Percentiles rank a stretch among this genome's conserved stretches.
These are phyloP conservation scores for Lates japonicus DNA, from an alignment of 2,797 vertebrate species.

Conservation along the genomic window DNA sequence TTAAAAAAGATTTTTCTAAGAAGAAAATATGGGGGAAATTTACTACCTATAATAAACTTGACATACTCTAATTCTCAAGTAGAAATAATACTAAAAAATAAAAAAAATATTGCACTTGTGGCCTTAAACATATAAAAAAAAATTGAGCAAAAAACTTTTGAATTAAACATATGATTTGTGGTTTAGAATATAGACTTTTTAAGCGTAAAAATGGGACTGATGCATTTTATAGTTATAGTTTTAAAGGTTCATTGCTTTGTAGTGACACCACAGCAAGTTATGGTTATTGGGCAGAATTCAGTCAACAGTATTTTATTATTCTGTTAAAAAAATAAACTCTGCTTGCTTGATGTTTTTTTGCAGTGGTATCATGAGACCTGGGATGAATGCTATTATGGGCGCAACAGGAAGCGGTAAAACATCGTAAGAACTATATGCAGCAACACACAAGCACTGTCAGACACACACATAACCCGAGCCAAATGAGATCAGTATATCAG, in stretches of 20 bases:
- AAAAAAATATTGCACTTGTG: not conserved
- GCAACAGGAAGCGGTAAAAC: constrained; percentile 90
- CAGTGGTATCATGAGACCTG: constrained; percentile 88
- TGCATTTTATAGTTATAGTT: not conserved
- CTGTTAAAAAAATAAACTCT: not conserved
- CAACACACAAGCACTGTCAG: not conserved
- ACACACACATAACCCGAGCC: not conserved
- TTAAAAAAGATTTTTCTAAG: not conserved
- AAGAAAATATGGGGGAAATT: not conserved
- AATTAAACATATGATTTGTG: not conserved
- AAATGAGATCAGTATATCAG: not conserved
- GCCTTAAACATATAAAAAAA: not conserved
- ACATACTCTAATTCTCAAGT: not conserved
- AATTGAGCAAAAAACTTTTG: not conserved
- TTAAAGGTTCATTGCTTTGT: not conserved
- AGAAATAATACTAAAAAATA: not conserved
- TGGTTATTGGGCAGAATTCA: not conserved
- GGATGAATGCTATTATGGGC: constrained; percentile 89
- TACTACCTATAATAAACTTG: not conserved
- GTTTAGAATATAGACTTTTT: not conserved
- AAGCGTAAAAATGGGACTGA: not conserved
- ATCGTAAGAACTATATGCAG: constrained; percentile 81
- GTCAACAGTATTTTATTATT: not conserved
- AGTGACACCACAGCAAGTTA: not conserved
- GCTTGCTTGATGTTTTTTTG: constrained; percentile 8